Conservation (phyloP, 2,888 invertebrate species). For the Thumatha senex region DNA sequence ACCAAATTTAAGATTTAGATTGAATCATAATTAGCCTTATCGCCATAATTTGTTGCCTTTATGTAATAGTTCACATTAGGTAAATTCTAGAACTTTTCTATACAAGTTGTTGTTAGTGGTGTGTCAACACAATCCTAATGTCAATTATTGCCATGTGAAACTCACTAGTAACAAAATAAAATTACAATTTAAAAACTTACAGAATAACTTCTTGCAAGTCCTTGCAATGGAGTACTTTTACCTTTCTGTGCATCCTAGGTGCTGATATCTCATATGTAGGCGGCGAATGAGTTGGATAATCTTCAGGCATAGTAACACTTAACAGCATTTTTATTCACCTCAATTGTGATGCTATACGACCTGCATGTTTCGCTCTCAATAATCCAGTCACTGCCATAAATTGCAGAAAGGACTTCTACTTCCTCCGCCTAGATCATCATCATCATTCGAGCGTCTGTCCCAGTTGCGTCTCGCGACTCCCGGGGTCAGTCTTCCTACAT, state of each 20-base stretch:
- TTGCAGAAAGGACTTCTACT: conserved; percentile 88
- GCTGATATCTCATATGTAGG: conserved; percentile 89
- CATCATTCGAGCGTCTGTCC: too few relatives aligned
- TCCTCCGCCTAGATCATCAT: conserved; percentile 86
- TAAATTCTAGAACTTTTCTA: too few relatives aligned
- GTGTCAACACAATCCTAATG: too few relatives aligned
- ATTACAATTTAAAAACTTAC: conserved; percentile 72
- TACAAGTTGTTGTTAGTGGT: too few relatives aligned
- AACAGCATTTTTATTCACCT: conserved; percentile 80
- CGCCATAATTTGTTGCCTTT: too few relatives aligned
- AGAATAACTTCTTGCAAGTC: conserved; percentile 86
- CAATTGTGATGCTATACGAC: conserved; percentile 84
- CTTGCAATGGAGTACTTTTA: conserved; percentile 81
- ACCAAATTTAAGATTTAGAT: too few relatives aligned
- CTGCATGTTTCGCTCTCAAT: conserved; percentile 81
- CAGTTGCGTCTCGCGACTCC: too few relatives aligned
- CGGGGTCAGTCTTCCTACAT: too few relatives aligned
- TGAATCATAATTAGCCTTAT: too few relatives aligned
- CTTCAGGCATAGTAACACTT: conserved; percentile 85
- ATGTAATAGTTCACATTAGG: too few relatives aligned
- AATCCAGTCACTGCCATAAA: conserved; percentile 88
- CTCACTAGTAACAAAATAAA: too few relatives aligned
- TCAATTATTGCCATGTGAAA: too few relatives aligned
- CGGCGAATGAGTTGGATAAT: conserved; percentile 86
- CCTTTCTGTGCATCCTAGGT: conserved; percentile 85